Conservation (phyloP, 1,140 invertebrate species). For the Vanessa tameamea region DNA sequence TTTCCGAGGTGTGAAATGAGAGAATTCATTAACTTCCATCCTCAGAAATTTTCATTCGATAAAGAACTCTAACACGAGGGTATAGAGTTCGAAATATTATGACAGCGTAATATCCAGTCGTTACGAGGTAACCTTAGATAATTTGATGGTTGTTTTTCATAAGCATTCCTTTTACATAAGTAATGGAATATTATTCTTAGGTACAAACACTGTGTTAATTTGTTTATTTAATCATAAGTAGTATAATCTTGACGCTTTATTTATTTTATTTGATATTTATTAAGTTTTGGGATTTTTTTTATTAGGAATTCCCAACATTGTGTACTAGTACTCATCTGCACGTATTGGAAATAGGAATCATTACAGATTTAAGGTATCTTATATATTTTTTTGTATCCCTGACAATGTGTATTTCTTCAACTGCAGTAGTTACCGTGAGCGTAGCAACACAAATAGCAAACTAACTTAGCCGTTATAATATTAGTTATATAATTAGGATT, state of each 20-base stretch:
- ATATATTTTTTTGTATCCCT: no score
- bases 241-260: neutral
- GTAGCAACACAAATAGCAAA: no score
- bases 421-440: no score
- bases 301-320: no score
- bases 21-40: slow-evolving; percentile 38
- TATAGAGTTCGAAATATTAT: slow-evolving; percentile 15
- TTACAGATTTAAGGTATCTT: no score
- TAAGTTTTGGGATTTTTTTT: no score
- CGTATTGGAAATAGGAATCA: no score
- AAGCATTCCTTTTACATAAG: slow-evolving; percentile 33
- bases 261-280: no score
- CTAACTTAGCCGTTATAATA: no score
- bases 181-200: slow-evolving; percentile 27
- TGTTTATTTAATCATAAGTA: slow-evolving; percentile 21
- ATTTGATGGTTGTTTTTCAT: slow-evolving; percentile 39
- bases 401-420: no score
- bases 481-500: no score
- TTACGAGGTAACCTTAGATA: slow-evolving; percentile 21
- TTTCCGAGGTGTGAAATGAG: slow-evolving; percentile 45
- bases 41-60: neutral
- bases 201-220: slow-evolving; percentile 19
- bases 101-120: neutral
- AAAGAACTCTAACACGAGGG: slow-evolving; percentile 10
- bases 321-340: no score